Base-by-base conservation (phyloP, 1,140 invertebrate genomes). In the Arctopsyche grandis region DNA sequence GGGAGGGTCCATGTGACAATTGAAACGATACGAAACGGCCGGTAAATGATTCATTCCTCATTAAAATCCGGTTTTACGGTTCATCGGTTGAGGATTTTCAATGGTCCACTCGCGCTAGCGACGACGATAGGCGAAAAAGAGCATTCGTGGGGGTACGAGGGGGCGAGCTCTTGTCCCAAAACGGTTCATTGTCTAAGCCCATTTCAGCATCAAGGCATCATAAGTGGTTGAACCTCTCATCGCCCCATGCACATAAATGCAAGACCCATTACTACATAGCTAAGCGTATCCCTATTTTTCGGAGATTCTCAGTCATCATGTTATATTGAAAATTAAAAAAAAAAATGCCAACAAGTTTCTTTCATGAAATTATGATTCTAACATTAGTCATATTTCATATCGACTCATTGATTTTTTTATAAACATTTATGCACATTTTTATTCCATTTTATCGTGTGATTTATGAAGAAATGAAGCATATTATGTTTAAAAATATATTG, bases 121-220 rank as follows among this genome's bases (percentile, higher is more conserved):
- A 77, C 19, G 43, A 71, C 21, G 46, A 60, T 69, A 7, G 16
- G 22, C 44, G 70, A 66, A 81, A 82, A 82, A 82, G 81, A 82
- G 81, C 81, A 82, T 82, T 82, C 81, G 73, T 81, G 22, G 16
- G n/a, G n/a, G 21, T 21, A 26, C 26, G 66, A 79, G 80, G 56
- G 75, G 69, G 66, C 16, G 76, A 75, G 69, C 69, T 52, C 81
- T 82, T 60, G 73, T 46, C 46, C 78, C 75, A 82, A 82, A 82
- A 82, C 81, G 81, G 71, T 82, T 80, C 63, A 82, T 82, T 82
- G 81, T 82, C 76, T 82, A 69, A 77, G 79, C 43, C 78, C 78
- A 80, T 82, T 75, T 52, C 58, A 69, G 46, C 79, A 71, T 79
- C 52, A 24, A 16, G 12, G 24, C 21, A 66, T 66, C 22, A 10